phyloP scores from a whole-genome alignment of 2,113 vertebrate genomes.

The Scomber japonicus region DNA sequence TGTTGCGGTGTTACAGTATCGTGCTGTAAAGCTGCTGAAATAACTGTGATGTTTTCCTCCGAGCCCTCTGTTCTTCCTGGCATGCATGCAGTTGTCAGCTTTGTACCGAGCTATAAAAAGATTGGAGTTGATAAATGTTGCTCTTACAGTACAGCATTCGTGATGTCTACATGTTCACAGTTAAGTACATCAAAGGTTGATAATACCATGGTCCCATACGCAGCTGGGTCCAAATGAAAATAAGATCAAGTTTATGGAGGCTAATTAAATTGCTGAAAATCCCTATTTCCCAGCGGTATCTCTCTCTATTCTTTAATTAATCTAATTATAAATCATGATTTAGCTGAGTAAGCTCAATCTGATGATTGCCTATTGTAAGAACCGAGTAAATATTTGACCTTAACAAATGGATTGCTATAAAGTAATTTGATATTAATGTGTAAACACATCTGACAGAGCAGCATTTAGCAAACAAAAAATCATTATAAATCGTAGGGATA shows the following conservation, averaged over 20 bases:
- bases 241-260: conserved; percentile 63
- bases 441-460: conserved; percentile 47
- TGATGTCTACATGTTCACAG: conserved; percentile 54
- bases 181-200: conserved; percentile 65
- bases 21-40: conserved; percentile 46
- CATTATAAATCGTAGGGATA: conserved; percentile 53
- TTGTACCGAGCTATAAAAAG: conserved; percentile 69
- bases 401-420: conserved; percentile 51
- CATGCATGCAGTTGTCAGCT: conserved; percentile 35
- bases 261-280: conserved; percentile 79
- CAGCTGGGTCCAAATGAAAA: conserved; percentile 64
- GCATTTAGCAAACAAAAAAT: conserved; percentile 68
- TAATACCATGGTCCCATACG: conserved; percentile 33
- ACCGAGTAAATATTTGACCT: conserved; percentile 67
- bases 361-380: conserved; percentile 49
- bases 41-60: conserved; percentile 55
- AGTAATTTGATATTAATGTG: conserved; percentile 35
- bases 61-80: conserved; percentile 56
- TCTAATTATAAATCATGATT: conserved; percentile 72
- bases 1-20: conserved; percentile 41
- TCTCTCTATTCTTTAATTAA: conserved; percentile 78
- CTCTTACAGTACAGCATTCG: conserved; percentile 46
- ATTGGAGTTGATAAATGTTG: conserved; percentile 62
- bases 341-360: conserved; percentile 53
- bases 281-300: conserved; percentile 71